Evolutionary conservation across 2,888 invertebrate genomes (phyloP), one percentile per base, ranked within the genome.

Genomic region (Nesidiocoris tenuis): DNA sequence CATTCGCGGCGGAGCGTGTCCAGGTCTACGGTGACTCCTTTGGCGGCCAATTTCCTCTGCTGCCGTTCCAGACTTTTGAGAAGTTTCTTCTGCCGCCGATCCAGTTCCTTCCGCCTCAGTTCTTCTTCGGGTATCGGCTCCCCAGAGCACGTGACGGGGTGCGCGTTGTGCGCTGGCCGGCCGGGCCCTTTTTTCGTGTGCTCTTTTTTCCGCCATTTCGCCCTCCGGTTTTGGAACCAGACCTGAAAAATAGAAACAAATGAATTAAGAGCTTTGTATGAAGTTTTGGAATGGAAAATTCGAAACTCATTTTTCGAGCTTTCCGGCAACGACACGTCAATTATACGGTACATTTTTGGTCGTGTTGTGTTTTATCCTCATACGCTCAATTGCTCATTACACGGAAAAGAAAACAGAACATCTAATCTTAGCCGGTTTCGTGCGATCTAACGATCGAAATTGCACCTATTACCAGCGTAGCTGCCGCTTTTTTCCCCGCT

Each of bases 161-260:
- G 97, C 2, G 97, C 96, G 86, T 98, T 98, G 87, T 98, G 98
- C 3, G 98, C 96, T 61, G 98, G 98, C 84, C 98, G 90, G 0
- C 98, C 98, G 0, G 98, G 98, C 18, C 98, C 98, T 84, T 98
- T 98, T 86, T 96, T 96, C 76, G 98, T 98, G 86, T 98, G 96
- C 85, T 99, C 98, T 86, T 96, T 96, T 87, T 99, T 99, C 79
- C 98, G 89, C 96, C 98, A 99, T 85, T 99, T 99, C 68, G 99
- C 99, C 78, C 98, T 88, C 54, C 99, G 90, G 86, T 99, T 99
- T 87, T 99, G 99, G 86, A 99, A 99, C 98, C 98, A 99, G 79
- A 99, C 98, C 98, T 98, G 89, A 17, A 85, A 85, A 80, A 78
- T 81, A 77, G 77, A 77, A 78, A n/a, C n/a, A n/a, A n/a, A n/a